phyloP scores from a whole-genome alignment of 2,888 invertebrate species.

The Drosophila prostipennis region DNA sequence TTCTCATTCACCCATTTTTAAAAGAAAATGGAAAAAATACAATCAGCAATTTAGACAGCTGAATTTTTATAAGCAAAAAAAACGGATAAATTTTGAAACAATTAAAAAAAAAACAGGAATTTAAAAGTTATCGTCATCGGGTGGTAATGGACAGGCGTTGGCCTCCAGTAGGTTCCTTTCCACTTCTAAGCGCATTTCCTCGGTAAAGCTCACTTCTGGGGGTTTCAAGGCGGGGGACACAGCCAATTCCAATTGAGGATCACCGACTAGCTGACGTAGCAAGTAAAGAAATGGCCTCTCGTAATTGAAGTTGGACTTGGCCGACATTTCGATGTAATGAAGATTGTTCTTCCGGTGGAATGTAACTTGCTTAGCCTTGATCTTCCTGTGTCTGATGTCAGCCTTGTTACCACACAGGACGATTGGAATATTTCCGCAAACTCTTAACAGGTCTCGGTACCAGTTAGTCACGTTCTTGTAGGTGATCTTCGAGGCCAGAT shows the following conservation, averaged over 20 bases:
- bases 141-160: background rate
- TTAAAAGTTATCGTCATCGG: background rate
- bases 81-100: background rate
- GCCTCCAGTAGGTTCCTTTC: background rate
- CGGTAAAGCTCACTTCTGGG: background rate
- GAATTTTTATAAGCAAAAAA: no score
- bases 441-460: slow-evolving; percentile 99
- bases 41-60: no score
- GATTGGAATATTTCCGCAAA: slow-evolving; percentile 99
- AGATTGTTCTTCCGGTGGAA: slow-evolving; percentile 99
- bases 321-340: slow-evolving; percentile 85
- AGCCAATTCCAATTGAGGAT: background rate
- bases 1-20: no score
- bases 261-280: background rate
- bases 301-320: background rate
- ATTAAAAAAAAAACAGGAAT: no score
- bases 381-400: slow-evolving; percentile 99
- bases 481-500: slow-evolving; percentile 98
- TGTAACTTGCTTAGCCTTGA: slow-evolving; percentile 99
- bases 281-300: background rate
- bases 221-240: background rate
- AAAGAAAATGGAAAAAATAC: no score
- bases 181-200: background rate
- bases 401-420: slow-evolving; percentile 99
- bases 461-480: slow-evolving; percentile 99